Conservation (phyloP, 2,888 invertebrate genomes). For the Eupithecia vulgata region DNA sequence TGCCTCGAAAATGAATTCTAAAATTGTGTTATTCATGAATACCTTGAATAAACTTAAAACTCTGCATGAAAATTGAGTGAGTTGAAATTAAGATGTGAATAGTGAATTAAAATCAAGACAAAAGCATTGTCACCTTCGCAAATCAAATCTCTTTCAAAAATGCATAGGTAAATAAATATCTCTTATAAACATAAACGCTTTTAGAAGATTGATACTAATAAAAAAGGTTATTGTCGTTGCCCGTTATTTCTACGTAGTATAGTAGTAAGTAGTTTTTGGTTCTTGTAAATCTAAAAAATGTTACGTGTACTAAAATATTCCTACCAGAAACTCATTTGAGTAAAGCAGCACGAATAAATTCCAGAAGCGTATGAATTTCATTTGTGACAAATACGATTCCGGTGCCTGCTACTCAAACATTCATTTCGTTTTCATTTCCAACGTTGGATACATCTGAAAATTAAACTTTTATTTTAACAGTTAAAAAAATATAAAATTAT, state of each 20-base stretch:
- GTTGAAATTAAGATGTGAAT: no score
- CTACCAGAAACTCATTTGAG: conserved; percentile 22
- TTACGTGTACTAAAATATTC: conserved; percentile 9
- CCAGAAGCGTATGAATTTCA: conserved; percentile 27
- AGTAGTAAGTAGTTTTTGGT: no score
- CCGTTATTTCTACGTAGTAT: no score
- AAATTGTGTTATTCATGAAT: no score
- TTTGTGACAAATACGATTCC: conserved; percentile 31
- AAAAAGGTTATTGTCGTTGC: not conserved
- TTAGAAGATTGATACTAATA: not conserved
- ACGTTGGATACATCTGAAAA: not conserved
- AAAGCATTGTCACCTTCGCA: not conserved
- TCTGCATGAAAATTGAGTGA: no score
- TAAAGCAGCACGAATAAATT: conserved; percentile 24
- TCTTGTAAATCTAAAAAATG: not conserved
- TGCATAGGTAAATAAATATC: not conserved
- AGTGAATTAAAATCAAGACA: not conserved
- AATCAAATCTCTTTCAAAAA: not conserved
- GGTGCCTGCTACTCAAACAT: conserved; percentile 31
- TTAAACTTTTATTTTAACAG: not conserved
- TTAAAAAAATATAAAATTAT: no score
- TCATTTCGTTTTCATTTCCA: conserved; percentile 35
- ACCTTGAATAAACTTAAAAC: no score
- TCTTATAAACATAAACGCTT: not conserved
- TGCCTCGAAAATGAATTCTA: no score